Base-by-base conservation (phyloP, 1,140 invertebrate species). In the Drosophila lacertosa region DNA sequence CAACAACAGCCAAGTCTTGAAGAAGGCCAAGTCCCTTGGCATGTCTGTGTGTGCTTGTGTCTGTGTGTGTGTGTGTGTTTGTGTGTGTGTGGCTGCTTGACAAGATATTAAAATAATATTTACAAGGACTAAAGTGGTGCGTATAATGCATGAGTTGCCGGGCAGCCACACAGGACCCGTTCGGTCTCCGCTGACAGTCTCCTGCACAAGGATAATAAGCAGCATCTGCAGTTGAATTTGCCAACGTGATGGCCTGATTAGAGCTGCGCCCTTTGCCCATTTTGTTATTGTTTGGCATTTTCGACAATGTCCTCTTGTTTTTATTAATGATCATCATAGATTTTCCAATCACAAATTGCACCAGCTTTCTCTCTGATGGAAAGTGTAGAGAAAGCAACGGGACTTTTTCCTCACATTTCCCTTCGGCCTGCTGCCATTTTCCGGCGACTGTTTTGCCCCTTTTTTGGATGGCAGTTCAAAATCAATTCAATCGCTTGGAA, bases 101-200 rank as follows among this genome's bases (percentile, higher is more conserved):
- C 68, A 51, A 77, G 81, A 86, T 86, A 80, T 84, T 84, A 84
- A 84, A 84, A 84, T 69, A 84, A 84, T 84, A 84, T 84, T 84
- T 84, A 65, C 68, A 68, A 67, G 32, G 26, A 54, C 76, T 53
- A 58, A 84, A 84, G 76, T 86, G 70, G 45, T 59, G 39, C 51
- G 60, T 54, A 86, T 73, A 73, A 84, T 73, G 67, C 60, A 80
- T 80, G 67, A 79, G 70, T 54, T 67, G 45, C 42, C 32, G 33
- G 35, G 47, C 35, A 58, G 35, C 45, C 45, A 10, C 13, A 48
- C 13, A 48, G 9, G 24, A 15, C 45, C 24, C 15, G 24, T 13
- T 15, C 45, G 24, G 24, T 15, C 45, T 47, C 16, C 1, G 42
- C 20, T 45, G 29, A 73, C 37, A 50, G 35, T 51, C 37, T 50